Base-by-base conservation (phyloP, 2,113 vertebrate genomes). In the Eulemur rufifrons region DNA sequence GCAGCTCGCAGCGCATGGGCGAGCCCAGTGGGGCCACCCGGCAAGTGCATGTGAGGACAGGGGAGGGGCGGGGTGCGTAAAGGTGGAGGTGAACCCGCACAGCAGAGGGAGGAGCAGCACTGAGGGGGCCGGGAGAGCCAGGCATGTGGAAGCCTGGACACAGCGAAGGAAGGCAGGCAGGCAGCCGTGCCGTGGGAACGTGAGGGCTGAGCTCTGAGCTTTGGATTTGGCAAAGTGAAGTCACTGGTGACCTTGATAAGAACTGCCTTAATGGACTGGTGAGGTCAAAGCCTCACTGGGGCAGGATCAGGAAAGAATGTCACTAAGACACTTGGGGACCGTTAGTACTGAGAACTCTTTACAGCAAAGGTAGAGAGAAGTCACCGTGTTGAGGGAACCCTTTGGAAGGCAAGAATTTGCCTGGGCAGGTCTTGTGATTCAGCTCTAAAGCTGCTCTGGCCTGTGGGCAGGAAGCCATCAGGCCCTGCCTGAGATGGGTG, bases 191-290 rank as follows among this genome's bases (percentile, higher is more conserved):
- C 13, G 12, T 14, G 15, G 47, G 23, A 34, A 37, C 1, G 0
- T 39, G 14, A 15, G 39, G 42, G 29, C 1, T 15, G 6, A 27
- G 3, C 39, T 12, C 34, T 3, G 0, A 81, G 34, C 50, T 23
- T 18, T 39, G 69, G 34, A 21, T 52, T n/a, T 15, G 23, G 32
- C 64, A 20, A 14, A 3, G 12, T 9, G 18, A 15, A 18, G 4
- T 25, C 45, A 0, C 4, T 1, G 4, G 39, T 56, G 52, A 23
- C 63, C 12, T 25, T 11, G 90, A n/a, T 34, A 47, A 54, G 39
- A 45, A 20, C 15, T 0, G 0, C 12, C 47, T 32, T 13, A 34
- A 14, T 17, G 12, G 59, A 1, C 8, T 6, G 50, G 21, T 1
- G 20, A 15, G 34, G 34, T 64, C 47, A 78, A 8, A 64, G 71